Base-by-base conservation (phyloP, 1,140 invertebrate species). In the Bombus impatiens region DNA sequence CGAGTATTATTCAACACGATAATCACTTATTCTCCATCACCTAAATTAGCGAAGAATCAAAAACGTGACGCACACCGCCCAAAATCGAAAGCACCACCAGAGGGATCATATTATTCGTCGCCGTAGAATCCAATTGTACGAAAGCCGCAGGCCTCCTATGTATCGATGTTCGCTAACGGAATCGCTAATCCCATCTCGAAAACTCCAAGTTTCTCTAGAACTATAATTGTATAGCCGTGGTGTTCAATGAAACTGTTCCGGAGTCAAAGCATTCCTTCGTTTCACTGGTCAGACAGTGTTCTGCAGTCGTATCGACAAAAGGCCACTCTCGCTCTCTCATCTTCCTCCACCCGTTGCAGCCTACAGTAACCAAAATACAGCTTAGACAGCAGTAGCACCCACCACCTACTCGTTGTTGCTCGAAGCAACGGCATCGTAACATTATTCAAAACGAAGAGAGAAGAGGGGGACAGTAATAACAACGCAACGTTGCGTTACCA, bases 211-310 rank as follows among this genome's bases (percentile, higher is more conserved):
- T 90, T 86, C 83, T 59, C 74, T 62, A 67, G 32, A 83, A 67
- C 86, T 85, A 88, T 90, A 86, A 90, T 90, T 88, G 80, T 87
- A 80, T 78, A 82, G 59, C 76, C 57, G 53, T 67, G 76, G 81
- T 77, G 78, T 87, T 74, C 67, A 74, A 82, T 85, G 78, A 86
- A 86, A 90, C 83, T 57, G 88, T 67, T 57, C 18, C 32, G 1
- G 9, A 88, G 82, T 87, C 89, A 90, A 90, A 87, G 88, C 88
- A 90, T 90, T 90, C 89, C 89, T 86, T 90, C 86, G 88, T 78
- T 65, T 78, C 37, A 42, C 12, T 44, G 70, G 76, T 72, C 62
- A 77, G 74, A 86, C 86, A 86, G 85, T 59, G 57, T 67, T 79
- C 87, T 82, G 71, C 82, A 84, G 76, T 90, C 76, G 74, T 71